Percentiles rank a stretch among this genome's conserved stretches.
These are phyloP conservation scores for Byasa hedistus DNA, from an alignment of 2,888 invertebrate genomes.

Conservation along the genomic window DNA sequence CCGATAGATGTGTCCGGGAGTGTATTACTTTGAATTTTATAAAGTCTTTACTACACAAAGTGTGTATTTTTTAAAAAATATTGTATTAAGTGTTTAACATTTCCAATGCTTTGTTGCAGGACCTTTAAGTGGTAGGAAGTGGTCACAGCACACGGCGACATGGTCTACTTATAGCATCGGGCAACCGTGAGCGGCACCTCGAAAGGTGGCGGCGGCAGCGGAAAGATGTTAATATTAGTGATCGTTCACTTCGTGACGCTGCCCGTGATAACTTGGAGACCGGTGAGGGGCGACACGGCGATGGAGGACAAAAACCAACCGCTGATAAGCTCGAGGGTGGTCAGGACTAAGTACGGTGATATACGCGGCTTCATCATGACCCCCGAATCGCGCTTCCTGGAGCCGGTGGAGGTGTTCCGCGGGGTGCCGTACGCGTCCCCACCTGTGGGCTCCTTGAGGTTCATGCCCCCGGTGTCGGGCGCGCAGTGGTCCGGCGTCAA, in stretches of 20 bases:
- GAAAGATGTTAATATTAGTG: slow-evolving; percentile 71
- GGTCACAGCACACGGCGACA: slow-evolving; percentile 50
- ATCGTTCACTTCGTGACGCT: slow-evolving; percentile 74
- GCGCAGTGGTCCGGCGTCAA: slow-evolving; percentile 95
- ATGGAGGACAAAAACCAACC: slow-evolving; percentile 75
- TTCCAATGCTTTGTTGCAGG: slow-evolving; percentile 60
- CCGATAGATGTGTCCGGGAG: too few species aligned
- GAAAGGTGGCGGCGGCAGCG: slow-evolving; percentile 64
- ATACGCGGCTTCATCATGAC: slow-evolving; percentile 91
- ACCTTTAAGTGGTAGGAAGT: slow-evolving; percentile 57
- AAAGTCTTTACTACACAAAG: too few species aligned
- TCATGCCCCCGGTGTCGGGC: slow-evolving; percentile 97
- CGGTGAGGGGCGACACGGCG: slow-evolving; percentile 69
- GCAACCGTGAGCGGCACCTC: slow-evolving; percentile 52
- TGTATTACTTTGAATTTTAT: too few species aligned
- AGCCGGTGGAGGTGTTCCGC: slow-evolving; percentile 94
- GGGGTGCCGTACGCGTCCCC: slow-evolving; percentile 97
- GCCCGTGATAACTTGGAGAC: slow-evolving; percentile 66
- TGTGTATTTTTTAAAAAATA: too few species aligned
- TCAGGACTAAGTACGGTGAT: slow-evolving; percentile 93
- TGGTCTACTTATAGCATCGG: slow-evolving; percentile 73
- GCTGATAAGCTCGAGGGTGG: slow-evolving; percentile 89
- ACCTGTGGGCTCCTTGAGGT: slow-evolving; percentile 91
- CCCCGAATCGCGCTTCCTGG: slow-evolving; percentile 88
- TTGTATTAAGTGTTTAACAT: too few species aligned